Base-by-base conservation (phyloP, 1,140 invertebrate genomes). In the Trichonephila clavipes region DNA sequence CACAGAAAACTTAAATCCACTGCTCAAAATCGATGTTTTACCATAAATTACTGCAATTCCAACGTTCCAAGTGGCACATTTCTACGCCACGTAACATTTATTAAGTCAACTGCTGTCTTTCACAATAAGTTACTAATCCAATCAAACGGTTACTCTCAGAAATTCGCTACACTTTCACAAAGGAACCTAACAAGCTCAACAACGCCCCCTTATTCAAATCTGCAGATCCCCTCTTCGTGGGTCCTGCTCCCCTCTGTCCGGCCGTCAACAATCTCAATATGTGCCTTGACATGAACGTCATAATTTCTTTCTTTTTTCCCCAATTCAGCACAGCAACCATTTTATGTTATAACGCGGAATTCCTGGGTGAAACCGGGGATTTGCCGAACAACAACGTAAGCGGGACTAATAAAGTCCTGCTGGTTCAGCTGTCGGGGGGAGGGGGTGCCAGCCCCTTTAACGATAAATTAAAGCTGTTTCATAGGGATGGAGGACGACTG, bases 401-500 rank as follows among this genome's bases (percentile, higher is more conserved):
- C 85, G 59, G 89, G 89, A 91, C 89, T 91, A 82, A 91, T 91
- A 91, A 91, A 91, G 89, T 91, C 89, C 89, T 83, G 77, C 89
- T 91, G 89, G 91, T 83, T 87, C 91, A 92, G 83, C 91, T 92
- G 91, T 59, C 59, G 64, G 24, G 59, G 83, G 83, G n/a, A 21
- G 51, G 59, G 77, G 59, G 6, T 16, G 18, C 44, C 91, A 44
- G 66, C 69, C 91, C 83, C 91, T 87, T 87, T 92, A 92, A 87
- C 91, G 91, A 92, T 92, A 92, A 92, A 92, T 92, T 92, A 92
- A 92, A 92, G 91, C 91, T 92, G 91, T 87, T 92, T 92, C 91
- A 87, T 64, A 87, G 61, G 83, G 91, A 59, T 7, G 44, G n/a
- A 16, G 61, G 69, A 34, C 16, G 16, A 69, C 64, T 10, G 14